Evolutionary conservation across 1,140 invertebrate genomes (phyloP).

Genomic region (Drosophila setifemur): DNA sequence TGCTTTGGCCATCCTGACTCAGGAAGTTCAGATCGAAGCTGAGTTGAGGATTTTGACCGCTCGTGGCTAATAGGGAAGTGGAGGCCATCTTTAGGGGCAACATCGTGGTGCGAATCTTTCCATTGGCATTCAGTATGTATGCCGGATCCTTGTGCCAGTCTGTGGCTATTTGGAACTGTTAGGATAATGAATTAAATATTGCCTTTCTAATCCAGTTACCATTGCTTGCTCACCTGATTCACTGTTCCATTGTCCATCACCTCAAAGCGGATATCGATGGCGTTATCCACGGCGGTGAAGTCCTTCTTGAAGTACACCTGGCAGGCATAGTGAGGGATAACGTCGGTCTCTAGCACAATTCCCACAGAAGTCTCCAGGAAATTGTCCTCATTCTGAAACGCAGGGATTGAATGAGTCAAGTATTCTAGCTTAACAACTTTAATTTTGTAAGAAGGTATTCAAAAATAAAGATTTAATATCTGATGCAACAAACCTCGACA

Average conservation of each 20-base stretch:
- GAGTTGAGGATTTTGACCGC: constrained; percentile 44
- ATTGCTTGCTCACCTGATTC: constrained; percentile 44
- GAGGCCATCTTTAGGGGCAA: constrained; percentile 61
- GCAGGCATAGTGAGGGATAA: constrained; percentile 86
- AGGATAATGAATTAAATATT: not conserved
- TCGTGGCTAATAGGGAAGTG: constrained; percentile 50
- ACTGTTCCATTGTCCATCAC: constrained; percentile 74
- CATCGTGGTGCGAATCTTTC: constrained; percentile 66
- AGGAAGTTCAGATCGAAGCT: constrained; percentile 67
- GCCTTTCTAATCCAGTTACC: no score
- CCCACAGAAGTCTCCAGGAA: constrained; percentile 85
- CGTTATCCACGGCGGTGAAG: constrained; percentile 85
- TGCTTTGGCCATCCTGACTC: constrained; percentile 45
- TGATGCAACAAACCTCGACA: constrained; percentile 81
- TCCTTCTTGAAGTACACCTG: constrained; percentile 86
- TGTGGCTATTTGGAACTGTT: constrained; percentile 55
- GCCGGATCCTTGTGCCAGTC: constrained; percentile 63
- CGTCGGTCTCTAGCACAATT: constrained; percentile 85
- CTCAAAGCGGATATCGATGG: constrained; percentile 84
- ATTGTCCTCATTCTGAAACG: constrained; percentile 84
- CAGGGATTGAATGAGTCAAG: not conserved
- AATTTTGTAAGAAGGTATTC: no score
- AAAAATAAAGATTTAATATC: not conserved
- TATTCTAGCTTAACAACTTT: no score
- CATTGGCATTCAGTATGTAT: constrained; percentile 54